Evolutionary conservation across 1,140 invertebrate species (phyloP).

Genomic region (Ditylenchus dipsaci): DNA sequence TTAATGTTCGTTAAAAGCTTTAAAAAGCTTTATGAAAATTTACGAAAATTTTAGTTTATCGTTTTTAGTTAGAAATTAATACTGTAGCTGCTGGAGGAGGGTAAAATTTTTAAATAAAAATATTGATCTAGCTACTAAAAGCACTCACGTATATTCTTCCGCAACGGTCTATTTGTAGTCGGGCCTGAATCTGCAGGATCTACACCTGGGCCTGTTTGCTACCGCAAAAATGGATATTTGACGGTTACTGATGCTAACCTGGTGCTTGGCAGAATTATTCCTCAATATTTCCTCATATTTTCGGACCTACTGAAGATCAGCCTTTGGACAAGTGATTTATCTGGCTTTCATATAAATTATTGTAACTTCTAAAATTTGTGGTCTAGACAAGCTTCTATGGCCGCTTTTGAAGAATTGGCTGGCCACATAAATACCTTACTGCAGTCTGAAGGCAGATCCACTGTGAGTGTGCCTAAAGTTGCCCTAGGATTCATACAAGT

Average conservation of each 20-base stretch:
- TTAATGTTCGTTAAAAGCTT: too few relatives aligned
- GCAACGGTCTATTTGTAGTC: slow-evolving; percentile 85
- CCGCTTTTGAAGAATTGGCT: slow-evolving; percentile 71
- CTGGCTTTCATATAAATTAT: not conserved
- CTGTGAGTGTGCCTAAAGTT: slow-evolving; percentile 70
- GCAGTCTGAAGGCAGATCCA: slow-evolving; percentile 6
- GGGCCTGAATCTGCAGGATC: slow-evolving; percentile 92
- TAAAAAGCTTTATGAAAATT: too few relatives aligned
- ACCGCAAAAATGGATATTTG: slow-evolving; percentile 84
- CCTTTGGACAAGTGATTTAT: slow-evolving; percentile 71
- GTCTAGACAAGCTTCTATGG: slow-evolving; percentile 62
- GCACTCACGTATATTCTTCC: slow-evolving; percentile 79
- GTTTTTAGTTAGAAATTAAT: slow-evolving; percentile 76
- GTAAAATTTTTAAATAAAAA: too few relatives aligned
- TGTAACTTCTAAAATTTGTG: not conserved
- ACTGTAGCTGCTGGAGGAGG: slow-evolving; percentile 97
- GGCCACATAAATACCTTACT: slow-evolving; percentile 64
- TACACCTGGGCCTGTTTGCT: slow-evolving; percentile 79
- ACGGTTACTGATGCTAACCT: slow-evolving; percentile 93
- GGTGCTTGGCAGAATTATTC: slow-evolving; percentile 78
- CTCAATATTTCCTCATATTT: slow-evolving; percentile 93
- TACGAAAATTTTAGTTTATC: too few relatives aligned
- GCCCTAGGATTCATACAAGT: slow-evolving; percentile 93
- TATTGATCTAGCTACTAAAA: too few relatives aligned
- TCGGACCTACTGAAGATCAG: slow-evolving; percentile 82